Conservation (phyloP, 2,888 invertebrate species). For the Drosophila fungiperda region DNA sequence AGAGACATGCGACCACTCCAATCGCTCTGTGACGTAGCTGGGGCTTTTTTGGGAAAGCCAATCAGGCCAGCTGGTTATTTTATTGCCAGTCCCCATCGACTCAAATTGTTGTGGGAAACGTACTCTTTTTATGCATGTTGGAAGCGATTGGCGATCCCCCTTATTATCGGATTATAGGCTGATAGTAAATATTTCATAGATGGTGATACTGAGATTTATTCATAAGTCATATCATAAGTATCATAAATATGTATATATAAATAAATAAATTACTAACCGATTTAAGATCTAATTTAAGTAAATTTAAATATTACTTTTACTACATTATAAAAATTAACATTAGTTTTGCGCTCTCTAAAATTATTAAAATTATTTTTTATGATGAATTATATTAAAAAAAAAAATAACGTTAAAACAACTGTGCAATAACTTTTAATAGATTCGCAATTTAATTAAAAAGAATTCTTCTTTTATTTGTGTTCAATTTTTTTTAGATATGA, state of each 20-base stretch:
- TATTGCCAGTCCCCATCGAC: conserved; percentile 7
- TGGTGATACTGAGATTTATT: background rate
- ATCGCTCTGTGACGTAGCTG: conserved; percentile 48
- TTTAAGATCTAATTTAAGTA: background rate
- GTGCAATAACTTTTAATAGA: background rate
- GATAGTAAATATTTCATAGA: background rate
- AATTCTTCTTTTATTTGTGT: background rate
- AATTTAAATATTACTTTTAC: background rate
- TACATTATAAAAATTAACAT: background rate
- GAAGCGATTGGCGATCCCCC: background rate
- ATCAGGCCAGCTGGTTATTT: conserved; percentile 11
- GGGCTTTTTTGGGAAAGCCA: conserved; percentile 29
- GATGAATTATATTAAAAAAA: background rate
- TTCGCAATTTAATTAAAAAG: background rate
- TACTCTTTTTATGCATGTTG: background rate
- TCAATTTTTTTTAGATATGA: background rate
- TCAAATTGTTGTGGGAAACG: conserved; percentile 4
- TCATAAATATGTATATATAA: background rate
- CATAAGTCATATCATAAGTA: background rate
- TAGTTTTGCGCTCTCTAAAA: background rate
- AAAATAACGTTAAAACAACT: background rate
- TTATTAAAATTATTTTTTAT: background rate
- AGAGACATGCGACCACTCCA: conserved; percentile 8
- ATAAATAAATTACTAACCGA: background rate
- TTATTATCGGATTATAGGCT: background rate